These are phyloP conservation scores for Gnathonemus longibarbis DNA, from an alignment of 2,113 vertebrate genomes.

Conservation along the genomic window DNA sequence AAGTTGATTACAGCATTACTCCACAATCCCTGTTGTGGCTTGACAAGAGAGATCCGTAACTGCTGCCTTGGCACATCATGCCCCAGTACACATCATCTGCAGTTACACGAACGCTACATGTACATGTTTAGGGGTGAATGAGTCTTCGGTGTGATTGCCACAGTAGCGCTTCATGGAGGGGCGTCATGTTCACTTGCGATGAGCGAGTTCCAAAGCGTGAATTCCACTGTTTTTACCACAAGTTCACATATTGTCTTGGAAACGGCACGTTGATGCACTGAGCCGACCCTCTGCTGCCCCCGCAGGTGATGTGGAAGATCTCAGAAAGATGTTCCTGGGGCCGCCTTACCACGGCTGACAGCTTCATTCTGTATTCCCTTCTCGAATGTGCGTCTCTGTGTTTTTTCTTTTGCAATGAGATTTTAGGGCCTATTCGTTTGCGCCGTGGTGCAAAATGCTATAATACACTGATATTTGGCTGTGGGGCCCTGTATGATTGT, in stretches of 20 bases:
- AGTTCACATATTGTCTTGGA: background rate
- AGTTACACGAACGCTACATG: background rate
- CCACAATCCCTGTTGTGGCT: background rate
- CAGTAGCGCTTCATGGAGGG: conserved; percentile 39
- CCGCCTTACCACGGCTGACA: background rate
- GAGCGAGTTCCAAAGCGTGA: conserved; percentile 32
- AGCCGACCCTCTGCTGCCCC: background rate
- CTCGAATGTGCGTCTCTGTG: background rate
- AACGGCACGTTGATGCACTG: background rate
- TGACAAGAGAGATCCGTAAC: background rate
- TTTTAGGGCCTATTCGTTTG: background rate
- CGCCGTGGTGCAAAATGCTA: background rate
- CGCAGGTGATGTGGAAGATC: background rate
- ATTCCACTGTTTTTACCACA: background rate
- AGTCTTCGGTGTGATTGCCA: conserved; percentile 16
- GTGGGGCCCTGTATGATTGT: background rate
- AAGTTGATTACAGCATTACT: background rate
- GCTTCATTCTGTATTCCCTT: background rate
- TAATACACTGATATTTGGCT: background rate
- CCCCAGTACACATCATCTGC: background rate
- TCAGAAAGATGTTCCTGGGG: background rate
- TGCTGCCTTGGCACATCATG: background rate
- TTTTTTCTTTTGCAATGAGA: background rate
- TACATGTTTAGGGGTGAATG: background rate
- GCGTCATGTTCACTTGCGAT: conserved; percentile 51